Evolutionary conservation across 2,888 invertebrate genomes (phyloP).

Genomic region (Dicranocentrus wangi): DNA sequence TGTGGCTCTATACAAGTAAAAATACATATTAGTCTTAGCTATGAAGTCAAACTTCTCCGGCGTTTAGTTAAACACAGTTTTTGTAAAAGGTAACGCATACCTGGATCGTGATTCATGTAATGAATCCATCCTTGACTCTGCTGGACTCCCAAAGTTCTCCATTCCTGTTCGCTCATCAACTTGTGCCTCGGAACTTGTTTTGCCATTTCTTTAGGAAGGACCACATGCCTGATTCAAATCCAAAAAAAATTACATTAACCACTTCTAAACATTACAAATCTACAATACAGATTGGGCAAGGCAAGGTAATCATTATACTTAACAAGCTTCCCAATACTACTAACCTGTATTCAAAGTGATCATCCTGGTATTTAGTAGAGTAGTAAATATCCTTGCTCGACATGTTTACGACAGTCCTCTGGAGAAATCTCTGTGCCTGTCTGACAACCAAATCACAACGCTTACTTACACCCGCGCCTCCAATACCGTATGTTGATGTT

Average conservation of each 20-base stretch:
- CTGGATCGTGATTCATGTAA: constrained; percentile 96
- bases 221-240: constrained; percentile 85
- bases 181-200: constrained; percentile 93
- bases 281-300: too few species aligned
- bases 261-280: too few species aligned
- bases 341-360: constrained; percentile 93
- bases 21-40: background rate
- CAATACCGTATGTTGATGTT: background rate
- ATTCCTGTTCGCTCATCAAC: constrained; percentile 94
- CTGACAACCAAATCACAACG: background rate
- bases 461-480: background rate
- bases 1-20: constrained; percentile 83
- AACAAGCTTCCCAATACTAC: too few species aligned
- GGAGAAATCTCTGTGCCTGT: background rate
- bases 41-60: background rate
- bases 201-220: constrained; percentile 92
- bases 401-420: constrained; percentile 55
- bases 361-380: constrained; percentile 94
- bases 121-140: constrained; percentile 98
- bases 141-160: constrained; percentile 95
- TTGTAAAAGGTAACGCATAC: constrained; percentile 77
- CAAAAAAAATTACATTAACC: constrained; percentile 73
- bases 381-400: constrained; percentile 86
- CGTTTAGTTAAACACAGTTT: background rate
- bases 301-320: constrained; percentile 49